These are phyloP conservation scores for Rhinopomastus cyanomelas DNA, from an alignment of 2,113 vertebrate species.

Conservation along the genomic window DNA sequence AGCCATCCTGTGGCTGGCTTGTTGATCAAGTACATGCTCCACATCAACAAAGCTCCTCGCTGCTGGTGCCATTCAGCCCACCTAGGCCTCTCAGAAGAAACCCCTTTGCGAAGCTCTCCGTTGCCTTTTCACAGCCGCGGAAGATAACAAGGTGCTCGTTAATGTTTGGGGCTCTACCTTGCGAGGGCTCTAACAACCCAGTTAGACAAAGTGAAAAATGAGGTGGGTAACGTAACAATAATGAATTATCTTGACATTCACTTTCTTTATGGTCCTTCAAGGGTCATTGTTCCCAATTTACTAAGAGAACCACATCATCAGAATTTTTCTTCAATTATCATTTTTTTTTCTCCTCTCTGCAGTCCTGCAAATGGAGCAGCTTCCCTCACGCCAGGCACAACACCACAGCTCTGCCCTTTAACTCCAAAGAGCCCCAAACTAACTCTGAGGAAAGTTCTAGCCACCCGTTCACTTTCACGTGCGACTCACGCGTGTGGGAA, in stretches of 20 bases:
- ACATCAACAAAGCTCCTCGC: neutral
- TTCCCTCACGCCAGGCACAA: slow-evolving; percentile 18
- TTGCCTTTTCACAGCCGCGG: neutral
- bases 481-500: neutral
- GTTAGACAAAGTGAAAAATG: slow-evolving; percentile 79
- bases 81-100: neutral
- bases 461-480: neutral
- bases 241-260: slow-evolving; percentile 89
- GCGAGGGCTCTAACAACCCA: slow-evolving; percentile 69
- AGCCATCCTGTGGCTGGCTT: neutral
- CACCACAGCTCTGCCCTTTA: slow-evolving; percentile 17
- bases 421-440: neutral
- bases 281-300: slow-evolving; percentile 89
- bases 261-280: slow-evolving; percentile 86
- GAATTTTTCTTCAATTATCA: slow-evolving; percentile 82
- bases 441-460: slow-evolving; percentile 23
- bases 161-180: slow-evolving; percentile 73
- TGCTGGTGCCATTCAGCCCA: neutral
- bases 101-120: neutral
- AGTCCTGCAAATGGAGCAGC: slow-evolving; percentile 72
- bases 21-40: neutral
- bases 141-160: slow-evolving; percentile 61
- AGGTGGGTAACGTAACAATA: slow-evolving; percentile 83
- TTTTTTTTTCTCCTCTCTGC: slow-evolving; percentile 68
- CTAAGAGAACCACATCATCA: slow-evolving; percentile 86